Evolutionary conservation across 2,888 invertebrate genomes (phyloP).

Genomic region (Papilio gigon): DNA sequence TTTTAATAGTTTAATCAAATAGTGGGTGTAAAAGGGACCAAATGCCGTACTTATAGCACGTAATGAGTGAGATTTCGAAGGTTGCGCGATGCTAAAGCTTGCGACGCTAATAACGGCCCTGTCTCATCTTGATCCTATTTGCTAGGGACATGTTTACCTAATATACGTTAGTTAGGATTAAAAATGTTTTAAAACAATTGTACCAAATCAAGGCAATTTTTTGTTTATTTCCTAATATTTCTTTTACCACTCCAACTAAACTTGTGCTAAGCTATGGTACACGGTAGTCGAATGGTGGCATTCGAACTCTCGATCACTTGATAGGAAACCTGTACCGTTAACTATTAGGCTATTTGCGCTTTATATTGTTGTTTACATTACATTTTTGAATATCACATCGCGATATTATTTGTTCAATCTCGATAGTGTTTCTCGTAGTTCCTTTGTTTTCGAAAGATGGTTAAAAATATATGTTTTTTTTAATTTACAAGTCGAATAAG

Average conservation of each 20-base stretch:
- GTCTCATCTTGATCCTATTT: constrained; percentile 15
- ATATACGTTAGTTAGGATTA: not conserved
- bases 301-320: no score
- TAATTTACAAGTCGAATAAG: not conserved
- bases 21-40: constrained; percentile 55
- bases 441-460: not conserved
- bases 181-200: not conserved
- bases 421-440: not conserved
- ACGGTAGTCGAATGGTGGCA: no score
- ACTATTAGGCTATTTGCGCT: no score
- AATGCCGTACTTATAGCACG: constrained; percentile 50
- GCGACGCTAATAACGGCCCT: constrained; percentile 9
- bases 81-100: constrained; percentile 49
- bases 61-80: constrained; percentile 57
- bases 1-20: no score
- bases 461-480: not conserved
- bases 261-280: no score
- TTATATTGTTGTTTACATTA: no score
- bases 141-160: constrained; percentile 5
- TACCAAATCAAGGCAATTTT: not conserved
- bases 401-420: not conserved
- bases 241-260: no score
- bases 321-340: no score
- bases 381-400: no score
- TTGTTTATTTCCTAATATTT: no score